Conservation (phyloP, 2,888 invertebrate genomes). For the Eurytoma californica region DNA sequence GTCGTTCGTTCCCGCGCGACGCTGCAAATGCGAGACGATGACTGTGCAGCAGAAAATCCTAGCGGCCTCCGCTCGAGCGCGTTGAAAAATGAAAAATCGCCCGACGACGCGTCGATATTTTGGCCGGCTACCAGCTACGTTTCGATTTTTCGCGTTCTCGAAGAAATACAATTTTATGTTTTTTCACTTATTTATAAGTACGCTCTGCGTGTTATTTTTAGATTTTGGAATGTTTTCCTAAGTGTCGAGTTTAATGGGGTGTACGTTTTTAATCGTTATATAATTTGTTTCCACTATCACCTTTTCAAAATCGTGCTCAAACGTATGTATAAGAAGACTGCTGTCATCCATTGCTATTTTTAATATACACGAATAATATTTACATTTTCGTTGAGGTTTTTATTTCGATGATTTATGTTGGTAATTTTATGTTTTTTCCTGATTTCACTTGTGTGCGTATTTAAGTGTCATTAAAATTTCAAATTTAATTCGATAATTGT, state of each 20-base stretch:
- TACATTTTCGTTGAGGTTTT: no score
- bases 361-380: no score
- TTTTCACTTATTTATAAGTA: no score
- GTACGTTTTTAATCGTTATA: not conserved
- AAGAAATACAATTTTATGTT: not conserved
- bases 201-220: not conserved
- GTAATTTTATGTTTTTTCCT: no score
- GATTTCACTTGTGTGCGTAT: no score
- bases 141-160: no score
- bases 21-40: not conserved
- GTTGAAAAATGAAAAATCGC: conserved; percentile 41
- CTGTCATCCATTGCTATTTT: no score
- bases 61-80: not conserved
- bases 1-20: not conserved
- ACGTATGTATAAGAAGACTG: no score
- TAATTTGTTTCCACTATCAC: not conserved
- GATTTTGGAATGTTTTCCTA: not conserved
- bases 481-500: no score
- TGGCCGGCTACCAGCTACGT: not conserved
- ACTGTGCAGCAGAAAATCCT: conserved; percentile 24
- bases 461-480: no score
- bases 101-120: conserved; percentile 19
- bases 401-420: no score
- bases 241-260: not conserved
- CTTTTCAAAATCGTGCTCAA: no score